phyloP scores from a whole-genome alignment of 2,113 vertebrate genomes.

The Lepus americanus region DNA sequence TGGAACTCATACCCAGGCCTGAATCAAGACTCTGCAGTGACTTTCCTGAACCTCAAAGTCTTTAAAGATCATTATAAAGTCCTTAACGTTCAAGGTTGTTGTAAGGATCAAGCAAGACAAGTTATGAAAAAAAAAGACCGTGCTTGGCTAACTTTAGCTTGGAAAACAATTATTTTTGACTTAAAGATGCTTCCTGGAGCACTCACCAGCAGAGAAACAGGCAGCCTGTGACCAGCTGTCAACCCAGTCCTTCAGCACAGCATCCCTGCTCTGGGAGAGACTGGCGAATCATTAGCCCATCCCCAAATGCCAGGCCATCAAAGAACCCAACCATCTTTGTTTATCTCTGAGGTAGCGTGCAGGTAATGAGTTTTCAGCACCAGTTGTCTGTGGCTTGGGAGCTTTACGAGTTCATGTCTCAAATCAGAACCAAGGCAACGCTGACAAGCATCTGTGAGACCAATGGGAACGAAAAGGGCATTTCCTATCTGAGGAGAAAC shows the following conservation, averaged over 20 bases:
- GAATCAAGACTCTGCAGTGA: background rate
- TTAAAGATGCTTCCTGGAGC: slow-evolving; percentile 74
- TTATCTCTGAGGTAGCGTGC: slow-evolving; percentile 53
- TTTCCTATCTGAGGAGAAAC: slow-evolving; percentile 78
- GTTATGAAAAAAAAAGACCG: background rate
- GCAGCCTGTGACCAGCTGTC: slow-evolving; percentile 71
- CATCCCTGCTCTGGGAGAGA: slow-evolving; percentile 69
- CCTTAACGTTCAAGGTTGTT: background rate
- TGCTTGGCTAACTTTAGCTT: background rate
- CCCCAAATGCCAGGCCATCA: slow-evolving; percentile 48
- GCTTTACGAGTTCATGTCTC: slow-evolving; percentile 73
- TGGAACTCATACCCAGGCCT: background rate
- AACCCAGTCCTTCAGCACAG: slow-evolving; percentile 17
- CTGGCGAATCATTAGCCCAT: slow-evolving; percentile 64
- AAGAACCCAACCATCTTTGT: slow-evolving; percentile 42
- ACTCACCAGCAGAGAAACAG: slow-evolving; percentile 72
- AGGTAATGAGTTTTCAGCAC: slow-evolving; percentile 78
- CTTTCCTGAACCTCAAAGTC: background rate
- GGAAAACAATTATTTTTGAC: background rate
- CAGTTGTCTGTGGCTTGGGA: slow-evolving; percentile 65
- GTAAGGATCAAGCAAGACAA: background rate
- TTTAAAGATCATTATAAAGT: background rate
- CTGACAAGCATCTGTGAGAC: slow-evolving; percentile 83
- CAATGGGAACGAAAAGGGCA: slow-evolving; percentile 76
- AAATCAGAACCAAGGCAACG: slow-evolving; percentile 67